Evolutionary conservation across 2,113 vertebrate genomes (phyloP), one percentile per base, ranked within the genome.

Genomic region (Cettia cetti): DNA sequence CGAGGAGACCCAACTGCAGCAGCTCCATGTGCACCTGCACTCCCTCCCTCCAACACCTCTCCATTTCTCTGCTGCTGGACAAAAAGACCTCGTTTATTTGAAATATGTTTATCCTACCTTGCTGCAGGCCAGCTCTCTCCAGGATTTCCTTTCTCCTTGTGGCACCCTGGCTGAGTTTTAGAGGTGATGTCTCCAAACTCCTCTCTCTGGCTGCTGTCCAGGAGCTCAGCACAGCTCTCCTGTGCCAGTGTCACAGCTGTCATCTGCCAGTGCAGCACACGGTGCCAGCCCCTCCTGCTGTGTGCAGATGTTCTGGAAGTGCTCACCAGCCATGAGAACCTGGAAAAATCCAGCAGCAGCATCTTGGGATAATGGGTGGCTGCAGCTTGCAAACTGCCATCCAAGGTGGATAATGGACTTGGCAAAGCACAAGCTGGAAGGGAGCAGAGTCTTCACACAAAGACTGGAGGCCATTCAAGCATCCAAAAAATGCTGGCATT

Each of bases 261-360:
- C 89, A 57, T 4, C 54, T 72, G 61, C 91, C 80, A 26, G 9
- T 2, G 7, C 39, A 1, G 1, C 3, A 1, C 3, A 0, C n/a
- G 4, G 1, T 15, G 69, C 69, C 83, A 56, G 86, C 81, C 44
- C 60, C 74, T 68, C 74, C 53, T 4, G 2, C 3, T 16, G 12
- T 3, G 22, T 79, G 81, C 86, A 82, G 81, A 81, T 72, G 83
- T 22, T 71, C 39, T 26, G 0, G 15, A 35, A 82, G 44, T n/a
- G 15, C 78, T 57, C 5, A 2, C 10, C 30, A 9, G 53, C 0
- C 37, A 28, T 7, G 45, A 69, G 61, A 54, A 12, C 45, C 50
- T 50, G 63, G 57, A 37, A 39, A 80, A 80, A 71, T 18, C n/a
- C 70, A 86, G 56, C 52, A 76, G 70, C 22, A 82, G 3, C 44